phyloP scores from a whole-genome alignment of 2,888 invertebrate genomes.

The Dermolepida albohirtum region DNA sequence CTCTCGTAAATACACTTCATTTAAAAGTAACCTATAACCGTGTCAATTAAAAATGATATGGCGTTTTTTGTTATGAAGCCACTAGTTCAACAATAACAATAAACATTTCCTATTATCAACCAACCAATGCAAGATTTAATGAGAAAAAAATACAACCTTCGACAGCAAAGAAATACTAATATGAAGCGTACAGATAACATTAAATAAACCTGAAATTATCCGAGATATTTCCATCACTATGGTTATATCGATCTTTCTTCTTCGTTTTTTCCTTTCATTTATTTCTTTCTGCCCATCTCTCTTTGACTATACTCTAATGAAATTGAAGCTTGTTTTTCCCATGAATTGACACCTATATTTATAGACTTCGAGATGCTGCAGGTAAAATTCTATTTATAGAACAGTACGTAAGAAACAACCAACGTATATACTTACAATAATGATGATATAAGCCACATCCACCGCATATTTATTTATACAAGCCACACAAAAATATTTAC shows the following conservation, averaged over 20 bases:
- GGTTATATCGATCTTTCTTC: neutral
- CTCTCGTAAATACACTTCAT: too few relatives aligned
- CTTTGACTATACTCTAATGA: conserved; percentile 14
- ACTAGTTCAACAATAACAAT: too few relatives aligned
- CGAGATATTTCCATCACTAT: conserved; percentile 1
- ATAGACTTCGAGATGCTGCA: conserved; percentile 22
- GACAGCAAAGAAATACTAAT: too few relatives aligned
- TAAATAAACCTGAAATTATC: conserved; percentile 25
- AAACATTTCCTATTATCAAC: too few relatives aligned
- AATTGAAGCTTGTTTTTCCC: conserved; percentile 33
- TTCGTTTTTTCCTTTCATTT: neutral
- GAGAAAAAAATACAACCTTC: too few relatives aligned
- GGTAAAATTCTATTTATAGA: conserved; percentile 34
- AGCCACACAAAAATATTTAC: too few relatives aligned
- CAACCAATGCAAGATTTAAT: too few relatives aligned
- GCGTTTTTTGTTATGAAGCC: too few relatives aligned
- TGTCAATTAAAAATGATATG: too few relatives aligned
- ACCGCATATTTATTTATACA: too few relatives aligned
- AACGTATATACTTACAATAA: conserved; percentile 3
- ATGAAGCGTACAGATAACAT: neutral
- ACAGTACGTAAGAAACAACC: neutral
- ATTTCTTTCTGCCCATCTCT: neutral
- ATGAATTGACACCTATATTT: conserved; percentile 31
- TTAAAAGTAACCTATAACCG: too few relatives aligned
- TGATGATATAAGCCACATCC: conserved; percentile 11